Base-by-base conservation (phyloP, 2,797 vertebrate species). In the Trachurus trachurus region DNA sequence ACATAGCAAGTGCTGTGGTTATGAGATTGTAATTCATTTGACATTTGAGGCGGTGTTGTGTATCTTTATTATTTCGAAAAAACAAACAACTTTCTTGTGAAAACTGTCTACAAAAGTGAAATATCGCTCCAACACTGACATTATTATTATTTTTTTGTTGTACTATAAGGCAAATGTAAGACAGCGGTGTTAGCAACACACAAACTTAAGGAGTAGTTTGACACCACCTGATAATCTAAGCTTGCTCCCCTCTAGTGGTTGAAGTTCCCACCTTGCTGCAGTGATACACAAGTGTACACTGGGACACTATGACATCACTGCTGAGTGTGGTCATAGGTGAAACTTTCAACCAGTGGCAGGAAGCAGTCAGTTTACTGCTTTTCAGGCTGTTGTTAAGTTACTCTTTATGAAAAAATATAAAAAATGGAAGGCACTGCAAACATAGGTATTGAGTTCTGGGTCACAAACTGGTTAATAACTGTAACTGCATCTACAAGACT, bases 371-470 rank as follows among this genome's bases (percentile, higher is more conserved):
- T 39, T 26, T 3, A 16, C 39, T 1, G 9, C 21, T n/a, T 66
- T 76, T 66, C 37, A 71, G 39, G 26, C 15, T 37, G 42, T 31
- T 71, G 64, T 56, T 63, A 39, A 39, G 34, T 62, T 15, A 62
- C 34, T 57, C 72, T 73, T 78, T 54, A 57, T 21, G 15, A 10
- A 70, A n/a, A 67, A 37, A 9, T 8, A 37, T 1, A 37, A 37
- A 37, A 10, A 70, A 19, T 66, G 44, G 50, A 88, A 87, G 84
- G 83, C 86, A 90, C 86, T 72, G 82, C 87, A 86, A 64, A 80
- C 86, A 59, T 61, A 57, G n/a, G 71, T 59, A 80, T 71, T 6
- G 71, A 82, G 65, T 83, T 83, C 63, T 79, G 60, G 64, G 59
- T 79, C 78, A 78, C 62, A 84, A 78, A 83, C 59, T 62, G 19